Conservation (phyloP, 2,113 vertebrate species). For the Spilogale gracilis region DNA sequence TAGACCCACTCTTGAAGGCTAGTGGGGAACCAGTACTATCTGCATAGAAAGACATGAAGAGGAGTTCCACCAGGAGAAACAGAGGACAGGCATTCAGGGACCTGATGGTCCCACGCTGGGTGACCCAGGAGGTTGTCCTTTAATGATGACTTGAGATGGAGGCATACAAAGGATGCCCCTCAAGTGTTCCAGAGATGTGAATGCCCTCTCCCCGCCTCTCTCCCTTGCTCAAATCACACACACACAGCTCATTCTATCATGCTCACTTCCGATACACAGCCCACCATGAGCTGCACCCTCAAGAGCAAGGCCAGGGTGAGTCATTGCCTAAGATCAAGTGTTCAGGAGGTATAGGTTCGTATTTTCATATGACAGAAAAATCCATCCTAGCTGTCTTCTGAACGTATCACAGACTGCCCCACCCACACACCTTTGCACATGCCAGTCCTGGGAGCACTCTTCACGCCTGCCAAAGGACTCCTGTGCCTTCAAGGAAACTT, state of each 20-base stretch:
- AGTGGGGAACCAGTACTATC: not conserved
- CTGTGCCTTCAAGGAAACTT: not conserved
- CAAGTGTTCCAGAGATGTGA: not conserved
- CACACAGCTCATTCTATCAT: not conserved
- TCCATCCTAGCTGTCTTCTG: not conserved
- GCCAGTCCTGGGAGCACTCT: too few species aligned
- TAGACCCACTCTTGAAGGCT: not conserved
- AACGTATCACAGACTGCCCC: too few species aligned
- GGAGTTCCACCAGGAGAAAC: not conserved
- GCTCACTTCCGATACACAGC: not conserved
- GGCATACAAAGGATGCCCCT: not conserved
- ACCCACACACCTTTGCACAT: not conserved
- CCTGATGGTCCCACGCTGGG: not conserved
- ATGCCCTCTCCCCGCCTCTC: not conserved
- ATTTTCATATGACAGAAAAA: not conserved
- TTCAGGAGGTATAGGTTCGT: not conserved
- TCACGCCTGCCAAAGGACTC: not conserved
- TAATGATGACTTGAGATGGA: not conserved
- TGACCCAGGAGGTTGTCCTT: not conserved
- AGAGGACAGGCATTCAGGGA: not conserved
- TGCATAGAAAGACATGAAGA: not conserved
- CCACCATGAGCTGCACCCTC: not conserved
- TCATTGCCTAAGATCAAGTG: not conserved
- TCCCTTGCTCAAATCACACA: not conserved
- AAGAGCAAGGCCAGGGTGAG: not conserved